phyloP scores from a whole-genome alignment of 2,113 vertebrate species.

The Dicerorhinus sumatrensis region DNA sequence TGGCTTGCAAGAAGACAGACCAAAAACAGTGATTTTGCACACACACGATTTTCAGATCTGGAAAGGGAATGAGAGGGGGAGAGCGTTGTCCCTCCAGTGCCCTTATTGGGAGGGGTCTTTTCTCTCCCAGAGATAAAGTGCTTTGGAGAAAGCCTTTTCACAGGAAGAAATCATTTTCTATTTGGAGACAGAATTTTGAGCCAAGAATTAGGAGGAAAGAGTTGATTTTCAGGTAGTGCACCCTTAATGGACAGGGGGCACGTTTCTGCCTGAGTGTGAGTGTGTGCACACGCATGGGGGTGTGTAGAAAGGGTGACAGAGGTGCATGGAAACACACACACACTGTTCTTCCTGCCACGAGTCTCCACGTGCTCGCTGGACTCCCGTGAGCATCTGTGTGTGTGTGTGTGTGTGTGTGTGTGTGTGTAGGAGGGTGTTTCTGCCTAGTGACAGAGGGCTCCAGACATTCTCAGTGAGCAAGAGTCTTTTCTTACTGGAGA shows the following conservation, averaged over 20 bases:
- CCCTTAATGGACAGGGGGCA: not conserved
- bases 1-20: not conserved
- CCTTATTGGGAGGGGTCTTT: not conserved
- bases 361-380: rapidly evolving
- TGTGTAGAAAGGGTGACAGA: too few relatives aligned
- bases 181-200: not conserved
- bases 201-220: not conserved
- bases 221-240: not conserved
- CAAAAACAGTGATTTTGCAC: not conserved
- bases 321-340: too few relatives aligned
- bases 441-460: not conserved
- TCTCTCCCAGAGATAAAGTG: not conserved
- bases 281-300: rapidly evolving
- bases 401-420: not conserved
- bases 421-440: not conserved
- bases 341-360: not conserved
- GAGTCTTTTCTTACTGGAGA: not conserved
- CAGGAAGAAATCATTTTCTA: not conserved
- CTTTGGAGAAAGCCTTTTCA: not conserved
- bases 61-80: rapidly evolving
- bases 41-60: not conserved
- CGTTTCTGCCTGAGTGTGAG: rapidly evolving
- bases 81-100: rapidly evolving
- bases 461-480: not conserved
- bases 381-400: not conserved